These are phyloP conservation scores for Beroe ovata DNA, from an alignment of 37 sponge, comb jelly and placozoan genomes.

Conservation along the genomic window DNA sequence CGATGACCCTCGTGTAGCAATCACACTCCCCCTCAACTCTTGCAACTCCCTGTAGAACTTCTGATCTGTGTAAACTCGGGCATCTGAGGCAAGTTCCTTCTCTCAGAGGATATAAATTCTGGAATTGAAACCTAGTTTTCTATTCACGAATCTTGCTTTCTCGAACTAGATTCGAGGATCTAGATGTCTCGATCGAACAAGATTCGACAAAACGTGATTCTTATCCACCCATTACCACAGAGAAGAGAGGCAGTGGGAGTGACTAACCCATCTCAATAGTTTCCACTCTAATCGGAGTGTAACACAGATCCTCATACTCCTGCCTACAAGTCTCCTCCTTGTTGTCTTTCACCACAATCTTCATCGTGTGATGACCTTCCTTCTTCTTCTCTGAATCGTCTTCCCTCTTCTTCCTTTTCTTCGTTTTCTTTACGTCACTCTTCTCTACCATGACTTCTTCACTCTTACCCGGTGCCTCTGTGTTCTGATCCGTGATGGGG, in stretches of 20 bases:
- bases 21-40: neutral
- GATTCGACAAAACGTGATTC: too few species aligned
- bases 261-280: conserved; percentile 64
- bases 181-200: too few species aligned
- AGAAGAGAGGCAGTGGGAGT: too few species aligned
- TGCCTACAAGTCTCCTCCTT: conserved; percentile 51
- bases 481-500: neutral
- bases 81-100: conserved; percentile 45
- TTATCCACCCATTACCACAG: too few species aligned
- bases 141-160: too few species aligned
- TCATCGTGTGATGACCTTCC: neutral
- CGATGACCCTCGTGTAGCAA: neutral
- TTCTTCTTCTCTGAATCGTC: neutral
- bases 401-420: neutral
- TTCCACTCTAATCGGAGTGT: conserved; percentile 53
- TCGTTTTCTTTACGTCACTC: neutral
- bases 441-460: neutral
- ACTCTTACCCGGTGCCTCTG: neutral
- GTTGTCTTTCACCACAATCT: conserved; percentile 29
- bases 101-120: too few species aligned
- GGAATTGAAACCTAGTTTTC: too few species aligned
- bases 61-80: conserved; percentile 25
- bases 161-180: too few species aligned
- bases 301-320: conserved; percentile 58
- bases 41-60: neutral